These are phyloP conservation scores for Campoplex capitator DNA, from an alignment of 2,888 invertebrate genomes.

Conservation along the genomic window DNA sequence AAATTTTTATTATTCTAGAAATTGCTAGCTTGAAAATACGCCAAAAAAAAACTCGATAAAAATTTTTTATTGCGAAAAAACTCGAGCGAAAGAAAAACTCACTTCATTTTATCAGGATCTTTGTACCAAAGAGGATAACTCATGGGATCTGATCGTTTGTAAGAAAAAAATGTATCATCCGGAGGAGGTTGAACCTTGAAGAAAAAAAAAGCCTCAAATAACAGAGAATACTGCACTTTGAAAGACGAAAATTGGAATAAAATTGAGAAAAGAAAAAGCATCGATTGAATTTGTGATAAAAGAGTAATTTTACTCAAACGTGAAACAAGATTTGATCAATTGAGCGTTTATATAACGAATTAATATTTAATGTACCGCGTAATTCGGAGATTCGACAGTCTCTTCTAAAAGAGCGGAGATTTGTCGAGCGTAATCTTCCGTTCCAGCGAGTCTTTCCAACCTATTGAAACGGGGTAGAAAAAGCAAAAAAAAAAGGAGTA, in stretches of 20 bases:
- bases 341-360: background rate
- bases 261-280: too few species aligned
- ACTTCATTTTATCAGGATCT: conserved; percentile 75
- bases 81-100: conserved; percentile 52
- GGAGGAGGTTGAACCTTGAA: conserved; percentile 71
- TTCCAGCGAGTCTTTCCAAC: conserved; percentile 75
- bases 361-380: conserved; percentile 59
- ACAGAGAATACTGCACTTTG: background rate
- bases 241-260: background rate
- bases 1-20: too few species aligned
- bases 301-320: background rate
- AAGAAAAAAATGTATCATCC: conserved; percentile 74
- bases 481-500: background rate
- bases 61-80: too few species aligned
- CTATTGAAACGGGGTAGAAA: conserved; percentile 60
- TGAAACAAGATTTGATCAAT: background rate
- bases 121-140: conserved; percentile 78
- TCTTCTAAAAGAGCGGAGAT: conserved; percentile 76
- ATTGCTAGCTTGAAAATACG: too few species aligned
- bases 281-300: too few species aligned
- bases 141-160: conserved; percentile 66
- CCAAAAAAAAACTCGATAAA: too few species aligned
- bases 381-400: conserved; percentile 77
- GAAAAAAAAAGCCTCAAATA: background rate
- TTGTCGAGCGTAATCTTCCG: conserved; percentile 75